phyloP scores from a whole-genome alignment of 1,140 invertebrate species.

The Dryas iulia region DNA sequence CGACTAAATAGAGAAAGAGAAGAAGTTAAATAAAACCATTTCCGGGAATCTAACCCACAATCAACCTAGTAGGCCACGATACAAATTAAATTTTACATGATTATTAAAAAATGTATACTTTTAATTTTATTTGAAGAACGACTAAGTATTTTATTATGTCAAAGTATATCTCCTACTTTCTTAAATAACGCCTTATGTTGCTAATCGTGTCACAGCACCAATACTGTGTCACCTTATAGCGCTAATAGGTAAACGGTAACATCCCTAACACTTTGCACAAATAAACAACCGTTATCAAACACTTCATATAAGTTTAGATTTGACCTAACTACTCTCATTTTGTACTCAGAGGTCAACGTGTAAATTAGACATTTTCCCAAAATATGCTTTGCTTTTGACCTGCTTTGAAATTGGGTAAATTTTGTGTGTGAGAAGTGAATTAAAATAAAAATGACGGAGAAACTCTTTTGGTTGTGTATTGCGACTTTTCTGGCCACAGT shows the following conservation, averaged over 20 bases:
- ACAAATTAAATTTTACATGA: no score
- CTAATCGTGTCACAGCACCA: constrained; percentile 34
- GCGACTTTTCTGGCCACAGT: constrained; percentile 39
- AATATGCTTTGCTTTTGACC: not conserved
- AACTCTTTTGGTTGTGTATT: constrained; percentile 41
- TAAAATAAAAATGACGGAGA: constrained; percentile 42
- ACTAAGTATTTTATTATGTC: no score
- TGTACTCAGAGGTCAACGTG: not conserved
- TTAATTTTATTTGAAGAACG: no score
- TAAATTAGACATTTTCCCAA: not conserved
- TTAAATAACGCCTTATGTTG: constrained; percentile 1
- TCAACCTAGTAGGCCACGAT: no score
- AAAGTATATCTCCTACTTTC: constrained; percentile 6
- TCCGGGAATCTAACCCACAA: no score
- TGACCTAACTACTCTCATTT: constrained; percentile 50
- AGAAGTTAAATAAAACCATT: no score
- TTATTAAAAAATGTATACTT: no score
- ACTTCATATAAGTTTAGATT: constrained; percentile 62
- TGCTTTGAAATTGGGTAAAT: not conserved
- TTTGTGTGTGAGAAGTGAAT: not conserved
- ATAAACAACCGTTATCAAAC: constrained; percentile 64
- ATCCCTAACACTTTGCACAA: constrained; percentile 60
- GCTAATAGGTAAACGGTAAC: constrained; percentile 68
- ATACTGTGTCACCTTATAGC: constrained; percentile 36
- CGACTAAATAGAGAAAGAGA: no score